Percentiles rank a stretch among this genome's conserved stretches.
Conservation (phyloP, 1,140 invertebrate genomes). For the Drosophila tristis region DNA sequence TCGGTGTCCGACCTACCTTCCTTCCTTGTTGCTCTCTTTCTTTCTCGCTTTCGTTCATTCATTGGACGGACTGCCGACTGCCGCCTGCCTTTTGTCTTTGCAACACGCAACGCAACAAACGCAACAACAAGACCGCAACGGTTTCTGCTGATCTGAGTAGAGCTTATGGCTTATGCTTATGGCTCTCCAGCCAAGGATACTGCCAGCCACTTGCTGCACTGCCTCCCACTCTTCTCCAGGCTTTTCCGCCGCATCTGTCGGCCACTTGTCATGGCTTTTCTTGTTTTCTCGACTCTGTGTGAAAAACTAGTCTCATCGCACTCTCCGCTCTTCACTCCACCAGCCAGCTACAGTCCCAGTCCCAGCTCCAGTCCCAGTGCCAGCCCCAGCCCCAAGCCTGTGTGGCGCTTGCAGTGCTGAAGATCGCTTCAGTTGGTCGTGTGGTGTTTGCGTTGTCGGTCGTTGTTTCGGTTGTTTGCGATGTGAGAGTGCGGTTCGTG, state of each 20-base stretch:
- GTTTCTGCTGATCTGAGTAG: conserved; percentile 30
- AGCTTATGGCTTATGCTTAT: neutral
- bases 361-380: no score
- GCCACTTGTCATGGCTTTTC: conserved; percentile 53
- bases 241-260: conserved; percentile 10
- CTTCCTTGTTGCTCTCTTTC: conserved; percentile 63
- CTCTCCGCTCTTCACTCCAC: neutral
- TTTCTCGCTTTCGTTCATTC: conserved; percentile 46
- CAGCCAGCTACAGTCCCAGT: conserved; percentile 7
- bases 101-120: conserved; percentile 50
- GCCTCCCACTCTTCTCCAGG: conserved; percentile 1
- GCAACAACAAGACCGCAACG: conserved; percentile 22
- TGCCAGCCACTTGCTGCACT: neutral
- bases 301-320: conserved; percentile 58
- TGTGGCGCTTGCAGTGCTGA: conserved; percentile 25
- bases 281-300: conserved; percentile 39
- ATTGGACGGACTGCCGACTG: conserved; percentile 8
- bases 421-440: conserved; percentile 71
- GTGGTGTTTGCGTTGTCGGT: conserved; percentile 73
- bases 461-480: conserved; percentile 37
- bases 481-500: conserved; percentile 34
- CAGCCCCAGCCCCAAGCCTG: neutral
- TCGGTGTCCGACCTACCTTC: conserved; percentile 31
- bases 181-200: conserved; percentile 30
- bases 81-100: conserved; percentile 46